phyloP scores from a whole-genome alignment of 1,140 invertebrate genomes.

The Armadillidium nasatum region DNA sequence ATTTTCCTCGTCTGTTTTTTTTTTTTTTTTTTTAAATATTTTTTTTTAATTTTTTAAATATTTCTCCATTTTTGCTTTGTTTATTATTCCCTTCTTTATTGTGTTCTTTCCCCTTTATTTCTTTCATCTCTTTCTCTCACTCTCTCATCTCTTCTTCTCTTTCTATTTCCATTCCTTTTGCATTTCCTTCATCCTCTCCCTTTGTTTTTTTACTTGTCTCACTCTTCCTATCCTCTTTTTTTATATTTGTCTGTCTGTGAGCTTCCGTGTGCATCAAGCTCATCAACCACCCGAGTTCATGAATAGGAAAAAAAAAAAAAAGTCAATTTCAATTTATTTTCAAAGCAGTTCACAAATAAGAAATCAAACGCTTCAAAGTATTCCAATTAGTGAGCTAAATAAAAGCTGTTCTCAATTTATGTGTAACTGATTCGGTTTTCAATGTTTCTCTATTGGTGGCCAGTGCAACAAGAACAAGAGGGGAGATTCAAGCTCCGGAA shows the following conservation, averaged over 20 bases:
- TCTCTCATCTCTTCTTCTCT: not conserved
- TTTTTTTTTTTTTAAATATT: no score
- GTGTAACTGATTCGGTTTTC: not conserved
- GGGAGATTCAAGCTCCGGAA: no score
- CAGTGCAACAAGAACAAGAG: not conserved
- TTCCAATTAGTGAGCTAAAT: conserved; percentile 11
- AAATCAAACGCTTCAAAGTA: conserved; percentile 9
- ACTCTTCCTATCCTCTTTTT: not conserved
- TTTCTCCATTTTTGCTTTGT: no score
- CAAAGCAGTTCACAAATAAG: conserved; percentile 8
- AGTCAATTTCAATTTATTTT: conserved; percentile 21
- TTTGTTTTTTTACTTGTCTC: not conserved
- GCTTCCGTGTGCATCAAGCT: not conserved
- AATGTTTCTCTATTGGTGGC: not conserved
- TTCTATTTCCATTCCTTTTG: not conserved
- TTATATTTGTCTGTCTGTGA: no score
- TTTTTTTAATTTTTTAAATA: no score
- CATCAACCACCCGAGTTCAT: not conserved
- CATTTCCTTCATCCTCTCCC: not conserved
- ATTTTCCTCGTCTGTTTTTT: no score
- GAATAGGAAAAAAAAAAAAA: not conserved
- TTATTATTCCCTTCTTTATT: no score
- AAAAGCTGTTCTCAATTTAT: not conserved
- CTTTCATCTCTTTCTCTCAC: not conserved
- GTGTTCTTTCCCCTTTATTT: no score